Evolutionary conservation across 1,140 invertebrate genomes (phyloP).

Genomic region (Lordiphosa collinella): DNA sequence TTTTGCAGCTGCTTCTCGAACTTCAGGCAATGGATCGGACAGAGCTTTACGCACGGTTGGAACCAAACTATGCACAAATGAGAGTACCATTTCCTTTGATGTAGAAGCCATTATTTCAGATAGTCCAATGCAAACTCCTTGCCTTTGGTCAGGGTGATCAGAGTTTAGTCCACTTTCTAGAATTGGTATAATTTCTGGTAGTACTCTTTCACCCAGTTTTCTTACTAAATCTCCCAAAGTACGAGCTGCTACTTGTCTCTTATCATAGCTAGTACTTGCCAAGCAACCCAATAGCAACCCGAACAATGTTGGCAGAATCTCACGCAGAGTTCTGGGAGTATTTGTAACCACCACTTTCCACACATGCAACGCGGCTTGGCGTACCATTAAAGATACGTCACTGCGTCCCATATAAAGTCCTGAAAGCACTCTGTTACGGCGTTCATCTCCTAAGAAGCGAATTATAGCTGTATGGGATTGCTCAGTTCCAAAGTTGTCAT

Average conservation of each 20-base stretch:
- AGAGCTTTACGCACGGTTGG: conserved; percentile 97
- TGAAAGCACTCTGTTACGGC: conserved; percentile 95
- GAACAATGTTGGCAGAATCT: conserved; percentile 97
- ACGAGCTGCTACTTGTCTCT: conserved; percentile 95
- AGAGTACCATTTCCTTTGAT: conserved; percentile 95
- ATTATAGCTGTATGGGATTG: conserved; percentile 96
- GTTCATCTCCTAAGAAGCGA: conserved; percentile 90
- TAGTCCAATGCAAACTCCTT: conserved; percentile 98
- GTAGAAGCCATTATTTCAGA: conserved; percentile 99
- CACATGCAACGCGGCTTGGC: conserved; percentile 97
- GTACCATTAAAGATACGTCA: conserved; percentile 97
- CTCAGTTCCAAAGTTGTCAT: conserved; percentile 99
- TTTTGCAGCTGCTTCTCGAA: conserved; percentile 95
- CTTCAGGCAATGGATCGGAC: conserved; percentile 95
- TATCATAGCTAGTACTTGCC: conserved; percentile 97
- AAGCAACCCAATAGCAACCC: conserved; percentile 94
- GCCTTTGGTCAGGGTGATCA: conserved; percentile 93
- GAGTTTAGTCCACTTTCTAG: conserved; percentile 95
- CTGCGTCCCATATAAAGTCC: conserved; percentile 98
- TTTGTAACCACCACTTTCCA: conserved; percentile 99
- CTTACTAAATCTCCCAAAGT: conserved; percentile 98
- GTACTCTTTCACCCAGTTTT: conserved; percentile 97
- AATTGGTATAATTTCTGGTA: conserved; percentile 99
- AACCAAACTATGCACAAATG: conserved; percentile 97
- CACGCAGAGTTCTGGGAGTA: conserved; percentile 96